Conservation (phyloP, 2,797 vertebrate species). For the Anniella stebbinsi region DNA sequence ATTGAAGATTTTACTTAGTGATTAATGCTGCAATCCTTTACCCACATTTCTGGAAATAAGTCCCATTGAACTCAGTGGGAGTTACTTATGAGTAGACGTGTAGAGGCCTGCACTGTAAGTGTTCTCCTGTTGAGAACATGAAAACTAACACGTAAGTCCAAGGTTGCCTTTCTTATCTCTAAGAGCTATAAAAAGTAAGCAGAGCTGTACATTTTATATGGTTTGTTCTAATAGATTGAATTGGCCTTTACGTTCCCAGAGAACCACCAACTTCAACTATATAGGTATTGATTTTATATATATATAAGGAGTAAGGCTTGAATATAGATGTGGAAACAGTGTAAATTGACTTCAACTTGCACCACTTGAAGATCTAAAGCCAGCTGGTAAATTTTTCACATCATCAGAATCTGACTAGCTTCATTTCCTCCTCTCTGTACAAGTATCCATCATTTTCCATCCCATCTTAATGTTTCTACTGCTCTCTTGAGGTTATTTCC, state of each 20-base stretch:
- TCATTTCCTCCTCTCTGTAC: neutral
- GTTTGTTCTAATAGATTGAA: slow-evolving; percentile 11
- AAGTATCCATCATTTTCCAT: neutral
- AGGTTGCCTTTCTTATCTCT: neutral
- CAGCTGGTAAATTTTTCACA: neutral
- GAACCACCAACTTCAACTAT: neutral
- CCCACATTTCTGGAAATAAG: neutral
- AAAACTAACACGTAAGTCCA: neutral
- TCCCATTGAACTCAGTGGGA: neutral
- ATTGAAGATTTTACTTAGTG: neutral
- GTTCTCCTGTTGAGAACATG: neutral
- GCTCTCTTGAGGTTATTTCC: no score
- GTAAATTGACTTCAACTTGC: neutral
- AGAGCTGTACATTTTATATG: neutral
- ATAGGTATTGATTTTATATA: neutral
- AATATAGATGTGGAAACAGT: neutral
- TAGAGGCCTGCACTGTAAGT: neutral
- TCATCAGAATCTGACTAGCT: neutral
- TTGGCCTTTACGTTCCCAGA: slow-evolving; percentile 11
- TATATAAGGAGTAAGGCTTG: slow-evolving; percentile 2
- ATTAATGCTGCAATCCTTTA: neutral
- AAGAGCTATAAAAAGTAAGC: slow-evolving; percentile 4
- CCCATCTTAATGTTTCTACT: no score
- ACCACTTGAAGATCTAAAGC: neutral
- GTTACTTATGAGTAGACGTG: neutral